Evolutionary conservation across 2,113 vertebrate genomes (phyloP).

Genomic region (Lucifuga dentata): DNA sequence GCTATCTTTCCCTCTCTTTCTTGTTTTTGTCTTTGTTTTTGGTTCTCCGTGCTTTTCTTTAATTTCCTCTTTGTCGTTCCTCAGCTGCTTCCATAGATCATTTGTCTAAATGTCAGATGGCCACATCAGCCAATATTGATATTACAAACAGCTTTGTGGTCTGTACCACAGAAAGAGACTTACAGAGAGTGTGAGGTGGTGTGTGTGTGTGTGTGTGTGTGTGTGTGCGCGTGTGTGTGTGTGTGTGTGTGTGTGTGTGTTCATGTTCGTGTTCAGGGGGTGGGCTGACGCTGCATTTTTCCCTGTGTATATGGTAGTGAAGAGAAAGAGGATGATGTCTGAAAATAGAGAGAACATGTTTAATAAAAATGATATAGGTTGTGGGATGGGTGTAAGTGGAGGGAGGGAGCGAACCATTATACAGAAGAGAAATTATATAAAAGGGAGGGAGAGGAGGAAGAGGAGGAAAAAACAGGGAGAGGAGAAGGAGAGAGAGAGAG

Average conservation of each 20-base stretch:
- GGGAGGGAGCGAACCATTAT: conserved; percentile 43
- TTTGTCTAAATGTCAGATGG: conserved; percentile 69
- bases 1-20: conserved; percentile 21
- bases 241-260: background rate
- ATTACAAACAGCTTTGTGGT: conserved; percentile 62
- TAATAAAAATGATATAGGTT: conserved; percentile 54
- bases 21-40: conserved; percentile 50
- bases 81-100: conserved; percentile 28
- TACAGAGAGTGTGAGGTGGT: conserved; percentile 3
- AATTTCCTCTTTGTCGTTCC: conserved; percentile 41
- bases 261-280: too few relatives aligned
- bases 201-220: conserved; percentile 14
- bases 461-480: conserved; percentile 11
- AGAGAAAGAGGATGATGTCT: conserved; percentile 57
- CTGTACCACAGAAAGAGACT: conserved; percentile 26
- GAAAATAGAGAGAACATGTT: conserved; percentile 68
- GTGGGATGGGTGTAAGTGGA: conserved; percentile 36
- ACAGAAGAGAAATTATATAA: conserved; percentile 46
- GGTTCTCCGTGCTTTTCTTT: conserved; percentile 20
- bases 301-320: conserved; percentile 57
- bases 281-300: conserved; percentile 70
- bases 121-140: conserved; percentile 60
- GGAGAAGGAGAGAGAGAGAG: conserved; percentile 35
- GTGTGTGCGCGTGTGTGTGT: background rate
- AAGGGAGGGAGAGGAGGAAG: conserved; percentile 21